Percentiles rank a stretch among this genome's conserved stretches.
phyloP scores from a whole-genome alignment of 1,140 invertebrate species.

The Diplogasteroides magnus region DNA sequence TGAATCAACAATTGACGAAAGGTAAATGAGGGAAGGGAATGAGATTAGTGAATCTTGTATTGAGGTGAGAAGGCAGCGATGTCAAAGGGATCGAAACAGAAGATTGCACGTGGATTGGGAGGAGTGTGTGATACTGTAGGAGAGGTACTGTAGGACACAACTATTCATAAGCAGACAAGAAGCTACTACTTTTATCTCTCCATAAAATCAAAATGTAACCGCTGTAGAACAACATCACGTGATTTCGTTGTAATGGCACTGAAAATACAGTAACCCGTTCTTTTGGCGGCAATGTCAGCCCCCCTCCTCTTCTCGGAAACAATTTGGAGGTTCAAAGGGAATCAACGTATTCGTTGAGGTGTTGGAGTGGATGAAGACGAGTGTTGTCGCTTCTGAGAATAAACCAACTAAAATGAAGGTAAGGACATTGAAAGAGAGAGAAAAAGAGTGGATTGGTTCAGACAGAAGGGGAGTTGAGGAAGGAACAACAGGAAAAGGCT shows the following conservation, averaged over 20 bases:
- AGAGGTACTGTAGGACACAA: too few species aligned
- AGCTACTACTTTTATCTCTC: not conserved
- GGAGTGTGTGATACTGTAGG: not conserved
- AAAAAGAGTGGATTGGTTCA: not conserved
- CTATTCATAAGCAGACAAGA: too few species aligned
- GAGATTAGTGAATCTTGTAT: slow-evolving; percentile 2
- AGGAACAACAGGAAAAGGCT: not conserved
- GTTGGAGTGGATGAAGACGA: not conserved
- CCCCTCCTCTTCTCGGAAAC: too few species aligned
- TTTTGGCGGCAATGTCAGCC: too few species aligned
- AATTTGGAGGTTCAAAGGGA: too few species aligned
- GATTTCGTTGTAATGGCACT: too few species aligned
- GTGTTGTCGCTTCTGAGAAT: not conserved
- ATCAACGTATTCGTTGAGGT: too few species aligned
- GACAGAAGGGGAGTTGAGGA: not conserved
- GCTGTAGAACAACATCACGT: too few species aligned
- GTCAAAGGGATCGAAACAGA: not conserved
- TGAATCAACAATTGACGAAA: slow-evolving; percentile 19
- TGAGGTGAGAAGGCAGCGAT: not conserved
- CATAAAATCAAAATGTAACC: too few species aligned
- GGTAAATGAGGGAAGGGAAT: too few species aligned
- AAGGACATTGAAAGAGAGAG: not conserved
- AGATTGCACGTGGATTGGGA: not conserved
- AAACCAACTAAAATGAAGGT: not conserved
- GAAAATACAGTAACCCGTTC: too few species aligned